Conservation (phyloP, 2,797 vertebrate genomes). For the Trachops cirrhosus region DNA sequence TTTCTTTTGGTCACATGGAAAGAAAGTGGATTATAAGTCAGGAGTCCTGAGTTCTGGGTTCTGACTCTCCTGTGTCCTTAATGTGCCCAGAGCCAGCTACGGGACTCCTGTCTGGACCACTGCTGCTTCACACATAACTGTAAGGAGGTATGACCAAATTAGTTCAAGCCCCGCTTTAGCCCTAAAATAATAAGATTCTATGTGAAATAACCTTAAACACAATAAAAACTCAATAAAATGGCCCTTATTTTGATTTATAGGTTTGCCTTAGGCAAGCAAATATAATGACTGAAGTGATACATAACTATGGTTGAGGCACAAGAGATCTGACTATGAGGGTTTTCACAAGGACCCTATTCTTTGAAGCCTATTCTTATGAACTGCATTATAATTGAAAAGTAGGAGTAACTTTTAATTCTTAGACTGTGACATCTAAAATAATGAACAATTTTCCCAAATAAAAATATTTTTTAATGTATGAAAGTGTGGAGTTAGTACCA, state of each 20-base stretch:
- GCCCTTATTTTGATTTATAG: not conserved
- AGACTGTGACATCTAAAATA: not conserved
- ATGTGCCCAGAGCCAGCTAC: not conserved
- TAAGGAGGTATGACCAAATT: not conserved
- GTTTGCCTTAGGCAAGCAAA: slow-evolving; percentile 16
- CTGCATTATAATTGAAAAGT: not conserved
- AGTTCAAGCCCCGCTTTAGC: not conserved
- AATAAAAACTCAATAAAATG: slow-evolving; percentile 14
- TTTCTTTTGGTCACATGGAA: not conserved
- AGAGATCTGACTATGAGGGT: not conserved
- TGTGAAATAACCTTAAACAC: not conserved
- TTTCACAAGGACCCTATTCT: not conserved
- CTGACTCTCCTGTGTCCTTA: not conserved
- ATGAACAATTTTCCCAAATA: not conserved
- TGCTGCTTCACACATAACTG: not conserved
- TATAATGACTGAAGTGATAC: not conserved
- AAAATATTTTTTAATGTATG: not conserved
- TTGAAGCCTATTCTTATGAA: not conserved
- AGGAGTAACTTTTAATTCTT: not conserved
- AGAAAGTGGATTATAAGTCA: not conserved
- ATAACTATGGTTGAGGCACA: not conserved
- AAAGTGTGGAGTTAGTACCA: not conserved
- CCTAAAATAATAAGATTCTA: not conserved
- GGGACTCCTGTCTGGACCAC: not conserved
- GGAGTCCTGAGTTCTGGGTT: not conserved